phyloP scores from a whole-genome alignment of 1,140 invertebrate species.

The Rhagoletis pomonella region DNA sequence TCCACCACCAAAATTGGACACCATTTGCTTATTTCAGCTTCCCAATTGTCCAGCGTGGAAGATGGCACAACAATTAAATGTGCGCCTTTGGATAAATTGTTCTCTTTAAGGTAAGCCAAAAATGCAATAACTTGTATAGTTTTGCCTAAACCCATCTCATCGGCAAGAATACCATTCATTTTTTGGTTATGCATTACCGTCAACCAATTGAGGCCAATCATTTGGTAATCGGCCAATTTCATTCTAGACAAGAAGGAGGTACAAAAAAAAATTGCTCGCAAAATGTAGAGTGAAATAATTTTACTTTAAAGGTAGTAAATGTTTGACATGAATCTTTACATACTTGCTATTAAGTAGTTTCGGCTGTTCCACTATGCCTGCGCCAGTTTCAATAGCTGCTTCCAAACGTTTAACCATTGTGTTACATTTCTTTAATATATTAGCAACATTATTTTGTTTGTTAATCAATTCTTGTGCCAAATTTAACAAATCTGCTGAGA shows the following conservation, averaged over 20 bases:
- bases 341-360: constrained; percentile 77
- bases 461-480: constrained; percentile 82
- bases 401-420: constrained; percentile 82
- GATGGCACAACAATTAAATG: constrained; percentile 95
- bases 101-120: constrained; percentile 90
- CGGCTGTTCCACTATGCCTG: constrained; percentile 82
- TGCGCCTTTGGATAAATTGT: constrained; percentile 80
- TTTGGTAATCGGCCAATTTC: constrained; percentile 90
- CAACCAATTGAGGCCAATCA: constrained; percentile 96
- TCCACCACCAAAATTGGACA: constrained; percentile 87
- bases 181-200: constrained; percentile 90
- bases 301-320: no score
- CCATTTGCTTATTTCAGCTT: constrained; percentile 87
- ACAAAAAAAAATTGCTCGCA: not conserved
- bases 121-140: constrained; percentile 94
- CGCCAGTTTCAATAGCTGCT: constrained; percentile 82
- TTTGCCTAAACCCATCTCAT: constrained; percentile 93
- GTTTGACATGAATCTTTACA: constrained; percentile 38
- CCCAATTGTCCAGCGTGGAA: constrained; percentile 95
- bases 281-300: no score
- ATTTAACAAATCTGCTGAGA: constrained; percentile 84
- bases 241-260: constrained; percentile 74
- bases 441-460: constrained; percentile 81
- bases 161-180: constrained; percentile 95
- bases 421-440: constrained; percentile 85